Base-by-base conservation (phyloP, 2,113 vertebrate genomes). In the Hypocryptadius cinnamomeus region DNA sequence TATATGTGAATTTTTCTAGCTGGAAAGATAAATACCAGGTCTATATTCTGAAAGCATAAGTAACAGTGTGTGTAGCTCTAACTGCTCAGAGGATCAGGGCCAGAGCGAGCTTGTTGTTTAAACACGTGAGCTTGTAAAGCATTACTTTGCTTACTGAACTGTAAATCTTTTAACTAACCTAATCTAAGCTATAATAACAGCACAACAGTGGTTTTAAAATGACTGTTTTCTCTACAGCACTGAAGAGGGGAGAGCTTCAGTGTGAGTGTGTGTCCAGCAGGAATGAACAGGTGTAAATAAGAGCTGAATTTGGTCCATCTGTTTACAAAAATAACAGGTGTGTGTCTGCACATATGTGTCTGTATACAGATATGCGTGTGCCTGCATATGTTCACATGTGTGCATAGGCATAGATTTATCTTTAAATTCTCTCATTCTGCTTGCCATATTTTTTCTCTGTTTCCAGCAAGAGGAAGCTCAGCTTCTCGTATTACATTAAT, bases 401-500 rank as follows among this genome's bases (percentile, higher is more conserved):
- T 61, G 31, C 23, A 1, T 27, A 31, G 53, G 27, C 76, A 61
- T 3, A 48, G 65, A 84, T 73, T 87, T 86, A 35, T 33, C 42
- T 80, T 83, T 54, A 72, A 77, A 81, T 44, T 39, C 69, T 59
- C 71, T 24, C 48, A 56, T 42, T 71, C 76, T 83, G 22, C 63
- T 84, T 88, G 69, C 61, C 19, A 16, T 91, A 27, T 50, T 51
- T 33, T 25, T 50, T 31, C 39, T 35, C 63, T 44, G n/a, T 78
- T 94, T 93, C 93, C 91, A 97, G 95, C 91, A 95, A 96, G 95
- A 95, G 77, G 94, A 96, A 97, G 95, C 87, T 15, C 13, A 92
- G 92, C 93, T 96, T 95, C 96, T 97, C 53, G 13, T 92, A 96
- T 97, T 97, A 95, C 97, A 93, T 96, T 96, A 97, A 97, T 97